Conservation (phyloP, 2,113 vertebrate genomes). For the Cygnus atratus region DNA sequence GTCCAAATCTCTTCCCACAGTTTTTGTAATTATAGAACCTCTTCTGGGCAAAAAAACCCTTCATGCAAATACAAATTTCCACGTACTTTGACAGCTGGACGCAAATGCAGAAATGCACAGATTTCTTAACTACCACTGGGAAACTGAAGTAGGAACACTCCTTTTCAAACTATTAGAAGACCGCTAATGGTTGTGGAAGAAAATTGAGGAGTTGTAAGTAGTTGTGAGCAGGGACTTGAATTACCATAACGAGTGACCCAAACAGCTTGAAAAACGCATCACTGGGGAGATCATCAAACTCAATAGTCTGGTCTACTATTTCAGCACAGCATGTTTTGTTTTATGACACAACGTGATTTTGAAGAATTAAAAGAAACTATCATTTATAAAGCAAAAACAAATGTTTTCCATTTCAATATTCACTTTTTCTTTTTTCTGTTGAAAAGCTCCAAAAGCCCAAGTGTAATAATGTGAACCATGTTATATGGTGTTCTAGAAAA, state of each 20-base stretch:
- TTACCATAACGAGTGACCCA: slow-evolving; percentile 3
- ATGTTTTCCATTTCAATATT: neutral
- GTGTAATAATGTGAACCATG: neutral
- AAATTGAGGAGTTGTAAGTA: neutral
- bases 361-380: neutral
- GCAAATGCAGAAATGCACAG: neutral
- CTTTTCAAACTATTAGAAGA: neutral
- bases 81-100: slow-evolving; percentile 9
- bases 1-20: slow-evolving; percentile 32
- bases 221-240: neutral
- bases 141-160: neutral
- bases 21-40: slow-evolving; percentile 41
- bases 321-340: neutral
- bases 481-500: neutral
- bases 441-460: neutral
- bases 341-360: neutral
- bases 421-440: neutral
- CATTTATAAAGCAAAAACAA: neutral
- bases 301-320: neutral
- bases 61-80: slow-evolving; percentile 28
- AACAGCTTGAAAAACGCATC: neutral
- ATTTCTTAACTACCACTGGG: neutral
- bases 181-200: neutral
- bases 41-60: neutral
- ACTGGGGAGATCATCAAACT: neutral